Evolutionary conservation across 2,113 vertebrate genomes (phyloP).

Genomic region (Tragulus kanchil): DNA sequence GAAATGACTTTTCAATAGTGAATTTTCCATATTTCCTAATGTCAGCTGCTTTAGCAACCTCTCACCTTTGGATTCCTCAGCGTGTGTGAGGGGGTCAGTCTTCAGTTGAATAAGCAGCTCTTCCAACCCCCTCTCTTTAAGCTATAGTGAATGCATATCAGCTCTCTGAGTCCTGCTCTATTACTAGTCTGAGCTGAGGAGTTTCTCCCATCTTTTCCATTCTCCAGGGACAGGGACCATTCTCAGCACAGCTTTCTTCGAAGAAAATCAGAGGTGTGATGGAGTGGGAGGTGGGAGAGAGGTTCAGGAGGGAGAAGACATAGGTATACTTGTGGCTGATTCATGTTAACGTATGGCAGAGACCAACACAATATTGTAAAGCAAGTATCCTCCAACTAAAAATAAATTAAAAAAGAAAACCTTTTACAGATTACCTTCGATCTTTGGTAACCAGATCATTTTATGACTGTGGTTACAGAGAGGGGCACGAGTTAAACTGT

Average conservation of each 20-base stretch:
- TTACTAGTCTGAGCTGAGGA: neutral
- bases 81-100: neutral
- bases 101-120: neutral
- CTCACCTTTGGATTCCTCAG: neutral
- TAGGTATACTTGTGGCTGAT: neutral
- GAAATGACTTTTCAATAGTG: no score
- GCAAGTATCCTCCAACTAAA: neutral
- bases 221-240: neutral
- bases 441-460: neutral
- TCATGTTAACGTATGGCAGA: neutral
- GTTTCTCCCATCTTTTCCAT: neutral
- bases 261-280: neutral
- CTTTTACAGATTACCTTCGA: neutral
- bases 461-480: neutral
- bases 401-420: neutral
- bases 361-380: neutral
- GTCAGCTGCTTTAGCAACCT: neutral
- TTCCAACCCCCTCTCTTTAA: neutral
- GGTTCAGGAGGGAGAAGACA: neutral
- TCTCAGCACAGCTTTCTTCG: neutral
- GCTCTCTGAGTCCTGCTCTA: neutral
- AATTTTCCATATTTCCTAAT: no score
- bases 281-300: neutral
- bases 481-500: neutral
- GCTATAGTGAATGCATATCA: no score